phyloP scores from a whole-genome alignment of 2,113 vertebrate species.

The Atrichornis clamosus region DNA sequence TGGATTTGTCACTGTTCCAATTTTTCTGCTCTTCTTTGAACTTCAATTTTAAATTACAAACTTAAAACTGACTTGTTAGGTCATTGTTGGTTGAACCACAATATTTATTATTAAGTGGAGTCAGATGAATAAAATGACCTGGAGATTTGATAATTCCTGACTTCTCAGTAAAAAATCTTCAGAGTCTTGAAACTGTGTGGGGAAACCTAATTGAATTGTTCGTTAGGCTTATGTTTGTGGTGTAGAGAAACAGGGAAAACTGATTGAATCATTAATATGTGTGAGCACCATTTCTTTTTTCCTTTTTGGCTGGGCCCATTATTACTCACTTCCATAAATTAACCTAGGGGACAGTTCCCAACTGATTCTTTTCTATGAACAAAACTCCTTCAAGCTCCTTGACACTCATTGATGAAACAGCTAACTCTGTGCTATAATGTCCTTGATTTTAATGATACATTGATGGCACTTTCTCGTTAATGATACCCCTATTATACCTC shows the following conservation, averaged over 20 bases:
- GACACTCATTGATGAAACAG: not conserved
- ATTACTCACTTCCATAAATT: not conserved
- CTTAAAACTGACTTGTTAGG: not conserved
- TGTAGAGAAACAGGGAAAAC: not conserved
- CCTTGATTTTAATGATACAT: slow-evolving; percentile 38
- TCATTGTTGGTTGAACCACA: not conserved
- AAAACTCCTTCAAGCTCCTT: not conserved
- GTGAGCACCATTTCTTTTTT: not conserved
- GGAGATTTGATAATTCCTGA: not conserved
- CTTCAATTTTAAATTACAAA: not conserved
- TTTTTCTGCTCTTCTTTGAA: not conserved
- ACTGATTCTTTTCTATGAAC: not conserved
- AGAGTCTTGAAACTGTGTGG: not conserved
- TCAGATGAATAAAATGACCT: not conserved
- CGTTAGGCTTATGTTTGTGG: not conserved
- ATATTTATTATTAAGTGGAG: not conserved
- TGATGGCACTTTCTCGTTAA: not conserved
- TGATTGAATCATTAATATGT: not conserved
- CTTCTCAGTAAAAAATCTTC: not conserved
- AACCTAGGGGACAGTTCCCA: not conserved
- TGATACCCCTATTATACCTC: not conserved
- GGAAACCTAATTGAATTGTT: not conserved
- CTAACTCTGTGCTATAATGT: not conserved
- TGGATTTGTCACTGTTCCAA: not conserved
- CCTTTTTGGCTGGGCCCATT: not conserved